Percentiles rank a stretch among this genome's conserved stretches.
Conservation (phyloP, 2,888 invertebrate genomes). For the Caenorhabditis sp. region DNA sequence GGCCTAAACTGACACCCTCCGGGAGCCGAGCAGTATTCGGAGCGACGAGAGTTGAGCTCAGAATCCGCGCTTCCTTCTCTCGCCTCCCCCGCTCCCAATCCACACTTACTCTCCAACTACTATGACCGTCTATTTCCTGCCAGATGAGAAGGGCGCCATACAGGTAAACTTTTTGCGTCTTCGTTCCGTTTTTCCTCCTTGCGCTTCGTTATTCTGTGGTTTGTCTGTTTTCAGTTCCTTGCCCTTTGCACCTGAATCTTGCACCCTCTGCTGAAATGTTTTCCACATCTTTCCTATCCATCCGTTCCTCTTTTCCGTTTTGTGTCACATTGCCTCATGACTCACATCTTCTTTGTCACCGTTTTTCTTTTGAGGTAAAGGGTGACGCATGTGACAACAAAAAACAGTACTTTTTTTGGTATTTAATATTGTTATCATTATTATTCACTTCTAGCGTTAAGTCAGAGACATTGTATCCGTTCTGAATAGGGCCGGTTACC, state of each 20-base stretch:
- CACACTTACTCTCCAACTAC: conserved; percentile 34
- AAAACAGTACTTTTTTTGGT: conserved; percentile 41
- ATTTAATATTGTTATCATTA: too few relatives aligned
- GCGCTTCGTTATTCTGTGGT: conserved; percentile 20
- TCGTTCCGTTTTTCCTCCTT: background rate
- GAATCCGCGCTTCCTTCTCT: conserved; percentile 12
- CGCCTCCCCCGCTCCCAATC: conserved; percentile 16
- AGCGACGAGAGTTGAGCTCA: conserved; percentile 30
- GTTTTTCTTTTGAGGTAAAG: conserved; percentile 4
- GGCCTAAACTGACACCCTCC: conserved; percentile 30
- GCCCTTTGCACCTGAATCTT: conserved; percentile 10
- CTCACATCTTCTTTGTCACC: conserved; percentile 11
- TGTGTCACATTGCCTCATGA: conserved; percentile 33
- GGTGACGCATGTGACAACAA: conserved; percentile 2
- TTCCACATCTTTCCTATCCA: conserved; percentile 8
- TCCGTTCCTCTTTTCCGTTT: conserved; percentile 13
- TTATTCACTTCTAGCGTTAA: background rate
- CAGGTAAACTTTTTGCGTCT: conserved; percentile 29
- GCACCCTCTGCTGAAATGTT: conserved; percentile 8
- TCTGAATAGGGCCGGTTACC: too few relatives aligned
- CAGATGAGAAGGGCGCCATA: conserved; percentile 43
- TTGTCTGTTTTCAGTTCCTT: conserved; percentile 10
- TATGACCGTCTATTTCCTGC: conserved; percentile 47
- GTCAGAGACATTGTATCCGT: too few relatives aligned
- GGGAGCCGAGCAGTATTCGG: conserved; percentile 56